Evolutionary conservation across 2,888 invertebrate species (phyloP), one percentile per base, ranked within the genome.

Genomic region (Endotricha flammealis): DNA sequence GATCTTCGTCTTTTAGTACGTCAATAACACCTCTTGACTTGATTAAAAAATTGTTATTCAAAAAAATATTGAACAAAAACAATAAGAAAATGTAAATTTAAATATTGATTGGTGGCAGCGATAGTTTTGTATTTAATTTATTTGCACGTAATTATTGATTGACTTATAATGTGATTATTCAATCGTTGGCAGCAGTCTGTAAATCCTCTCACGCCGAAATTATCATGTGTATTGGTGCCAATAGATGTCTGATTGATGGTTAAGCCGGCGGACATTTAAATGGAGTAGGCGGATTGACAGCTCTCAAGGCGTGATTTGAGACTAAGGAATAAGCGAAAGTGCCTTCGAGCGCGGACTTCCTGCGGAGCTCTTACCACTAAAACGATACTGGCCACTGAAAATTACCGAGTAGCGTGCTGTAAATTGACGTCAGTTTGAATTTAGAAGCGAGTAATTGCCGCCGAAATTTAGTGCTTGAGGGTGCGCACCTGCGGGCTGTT

Each of bases 401-500:
- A 80, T 79, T 73, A 71, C 64, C 62, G 49, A 52, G 67, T 83
- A 55, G 79, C 85, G 86, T 86, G 85, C 68, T 62, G 65, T 53
- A 82, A 77, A 83, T 82, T 77, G 64, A 62, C 63, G 59, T 64
- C 62, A 67, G 72, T 58, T 59, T 57, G 63, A 66, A 67, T 67
- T 78, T 74, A 68, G 75, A 67, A 66, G 62, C 63, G 62, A 71
- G 65, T 74, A 79, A 82, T 82, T 67, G 66, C 55, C 53, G 62
- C 48, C 71, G 64, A 74, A 78, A 77, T 72, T 66, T 59, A 62
- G 59, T 60, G 75, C 81, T 66, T 48, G 64, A 57, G 76, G 81
- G 73, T 58, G 68, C 66, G 61, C 85, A 86, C 85, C 85, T 85
- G 85, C 80, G 64, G 71, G 68, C 70, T 60, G 64, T 79, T 81